Conservation (phyloP, 1,140 invertebrate genomes). For the Hycleus cichorii region DNA sequence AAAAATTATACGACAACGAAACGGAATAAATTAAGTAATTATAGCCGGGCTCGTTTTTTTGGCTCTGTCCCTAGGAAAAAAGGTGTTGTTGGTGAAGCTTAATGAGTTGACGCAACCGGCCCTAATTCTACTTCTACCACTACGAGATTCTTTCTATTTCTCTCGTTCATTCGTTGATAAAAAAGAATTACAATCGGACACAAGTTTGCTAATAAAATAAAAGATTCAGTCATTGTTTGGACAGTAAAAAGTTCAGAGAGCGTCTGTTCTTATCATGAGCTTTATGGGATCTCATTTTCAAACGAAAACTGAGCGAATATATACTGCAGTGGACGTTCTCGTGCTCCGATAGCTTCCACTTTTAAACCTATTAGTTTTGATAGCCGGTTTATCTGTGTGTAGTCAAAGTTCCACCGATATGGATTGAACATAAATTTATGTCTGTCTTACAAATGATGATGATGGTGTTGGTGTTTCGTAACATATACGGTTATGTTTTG, state of each 20-base stretch:
- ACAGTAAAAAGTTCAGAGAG: constrained; percentile 23
- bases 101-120: constrained; percentile 4
- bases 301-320: constrained; percentile 2
- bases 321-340: constrained; percentile 4
- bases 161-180: constrained; percentile 2
- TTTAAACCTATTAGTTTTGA: too few relatives aligned
- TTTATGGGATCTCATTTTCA: constrained; percentile 25
- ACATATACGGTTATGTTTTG: too few relatives aligned
- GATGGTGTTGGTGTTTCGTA: neutral
- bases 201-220: constrained; percentile 18
- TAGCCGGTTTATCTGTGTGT: constrained; percentile 20
- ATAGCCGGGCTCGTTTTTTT: constrained; percentile 17
- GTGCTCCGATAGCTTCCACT: too few relatives aligned
- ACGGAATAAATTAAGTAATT: constrained; percentile 27
- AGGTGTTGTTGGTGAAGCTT: constrained; percentile 12
- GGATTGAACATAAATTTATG: constrained; percentile 2
- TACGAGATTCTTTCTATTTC: neutral
- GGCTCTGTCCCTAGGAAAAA: neutral
- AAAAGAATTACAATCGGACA: constrained; percentile 12
- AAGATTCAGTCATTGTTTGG: constrained; percentile 20
- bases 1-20: constrained; percentile 11
- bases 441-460: constrained; percentile 8
- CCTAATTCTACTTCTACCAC: too few relatives aligned
- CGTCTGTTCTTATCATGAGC: constrained; percentile 18
- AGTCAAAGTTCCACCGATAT: constrained; percentile 17